phyloP scores from a whole-genome alignment of 64 coral and sea anemone genomes.

The Catalaphyllia jardinei region DNA sequence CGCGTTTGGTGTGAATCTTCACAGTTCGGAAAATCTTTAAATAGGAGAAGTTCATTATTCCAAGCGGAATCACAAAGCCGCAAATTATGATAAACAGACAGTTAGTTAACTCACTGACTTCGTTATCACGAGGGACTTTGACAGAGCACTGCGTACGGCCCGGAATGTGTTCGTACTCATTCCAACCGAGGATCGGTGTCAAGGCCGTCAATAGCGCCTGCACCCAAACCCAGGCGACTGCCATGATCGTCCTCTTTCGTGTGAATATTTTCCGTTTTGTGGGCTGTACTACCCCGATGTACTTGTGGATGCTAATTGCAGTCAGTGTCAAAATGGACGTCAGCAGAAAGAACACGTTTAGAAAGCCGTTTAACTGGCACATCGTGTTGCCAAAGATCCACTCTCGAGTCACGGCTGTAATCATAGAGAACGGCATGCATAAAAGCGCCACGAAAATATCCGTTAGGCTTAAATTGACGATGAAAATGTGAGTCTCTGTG shows the following conservation, averaged over 20 bases:
- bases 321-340: slow-evolving; percentile 73
- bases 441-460: slow-evolving; percentile 68
- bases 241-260: slow-evolving; percentile 40
- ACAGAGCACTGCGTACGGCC: slow-evolving; percentile 71
- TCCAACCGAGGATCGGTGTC: slow-evolving; percentile 66
- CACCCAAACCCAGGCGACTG: slow-evolving; percentile 57
- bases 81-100: slow-evolving; percentile 73
- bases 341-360: slow-evolving; percentile 72
- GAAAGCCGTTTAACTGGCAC: slow-evolving; percentile 71
- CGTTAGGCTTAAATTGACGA: slow-evolving; percentile 71
- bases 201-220: slow-evolving; percentile 60
- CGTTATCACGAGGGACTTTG: slow-evolving; percentile 43
- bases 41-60: slow-evolving; percentile 72
- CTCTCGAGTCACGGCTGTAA: slow-evolving; percentile 44
- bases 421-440: slow-evolving; percentile 74
- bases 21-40: slow-evolving; percentile 68
- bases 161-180: slow-evolving; percentile 61
- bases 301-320: slow-evolving; percentile 75
- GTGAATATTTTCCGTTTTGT: slow-evolving; percentile 32
- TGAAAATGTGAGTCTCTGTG: slow-evolving; percentile 69
- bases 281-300: slow-evolving; percentile 56
- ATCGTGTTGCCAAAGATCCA: slow-evolving; percentile 56
- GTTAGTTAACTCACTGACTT: slow-evolving; percentile 44
- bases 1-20: slow-evolving; percentile 49
- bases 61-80: slow-evolving; percentile 75